Evolutionary conservation across 2,113 vertebrate species (phyloP), one percentile per base, ranked within the genome.

Genomic region (Paraplagusia blochii): DNA sequence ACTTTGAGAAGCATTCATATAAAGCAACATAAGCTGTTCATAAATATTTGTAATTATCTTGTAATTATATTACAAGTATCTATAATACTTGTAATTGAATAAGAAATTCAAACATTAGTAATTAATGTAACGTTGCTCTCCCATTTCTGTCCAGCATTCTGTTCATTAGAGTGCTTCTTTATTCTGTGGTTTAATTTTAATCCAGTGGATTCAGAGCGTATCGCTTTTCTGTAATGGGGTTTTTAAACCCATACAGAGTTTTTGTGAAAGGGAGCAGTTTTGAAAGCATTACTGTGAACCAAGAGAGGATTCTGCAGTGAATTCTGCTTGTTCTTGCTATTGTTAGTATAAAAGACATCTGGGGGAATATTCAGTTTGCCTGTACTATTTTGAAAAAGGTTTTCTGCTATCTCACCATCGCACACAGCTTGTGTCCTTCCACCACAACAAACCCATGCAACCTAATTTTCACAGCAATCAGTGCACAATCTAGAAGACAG

Each of bases 401-500:
- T 52, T 3, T 16, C 11, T 17, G 53, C 50, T 48, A 35, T 65
- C 59, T 66, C 42, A 11, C 44, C 44, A 34, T 29, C 13, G 47
- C 35, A 33, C 40, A 52, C 35, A 36, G 44, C 36, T 4, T 5
- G 17, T 11, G 1, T 69, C 50, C 47, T 10, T 66, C 33, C 14
- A 54, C 33, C 14, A 54, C 69, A 66, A 52, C 66, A 66, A 62
- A 63, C 34, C 55, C 60, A 64, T 19, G 12, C 66, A 19, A 18
- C 35, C 56, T 69, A 56, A 15, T 74, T 82, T 80, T 69, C 55
- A 44, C 61, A 63, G 44, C 55, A 40, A 66, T 74, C 66, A 9
- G 22, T 1, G 36, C 57, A 14, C 36, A 66, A 68, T 69, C 58
- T 65, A 49, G 48, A 69, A 54, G 71, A 35, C 9, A 3, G 48